These are phyloP conservation scores for Pyrgilauda ruficollis DNA, from an alignment of 2,113 vertebrate genomes.

Conservation along the genomic window DNA sequence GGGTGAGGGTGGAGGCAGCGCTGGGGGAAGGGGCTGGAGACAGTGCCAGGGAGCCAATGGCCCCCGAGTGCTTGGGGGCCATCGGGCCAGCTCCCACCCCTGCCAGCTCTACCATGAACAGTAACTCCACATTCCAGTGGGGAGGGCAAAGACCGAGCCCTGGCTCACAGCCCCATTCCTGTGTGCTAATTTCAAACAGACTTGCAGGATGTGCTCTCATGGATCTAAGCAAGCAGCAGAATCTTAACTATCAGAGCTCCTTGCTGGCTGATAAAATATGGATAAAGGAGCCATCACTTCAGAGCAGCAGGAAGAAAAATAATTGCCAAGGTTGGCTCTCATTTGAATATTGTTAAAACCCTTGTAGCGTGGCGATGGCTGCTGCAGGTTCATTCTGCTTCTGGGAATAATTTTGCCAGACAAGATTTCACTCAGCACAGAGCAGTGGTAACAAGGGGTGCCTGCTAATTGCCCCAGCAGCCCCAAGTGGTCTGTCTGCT, in stretches of 20 bases:
- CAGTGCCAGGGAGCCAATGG: neutral
- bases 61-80: neutral
- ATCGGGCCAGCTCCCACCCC: accelerated
- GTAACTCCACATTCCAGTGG: neutral
- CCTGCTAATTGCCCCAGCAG: neutral
- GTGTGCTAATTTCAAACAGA: slow-evolving; percentile 25
- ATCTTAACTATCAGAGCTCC: slow-evolving; percentile 58
- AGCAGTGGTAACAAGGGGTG: neutral
- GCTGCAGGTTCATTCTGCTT: neutral
- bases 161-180: neutral
- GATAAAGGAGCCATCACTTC: slow-evolving; percentile 64
- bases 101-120: neutral
- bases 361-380: neutral
- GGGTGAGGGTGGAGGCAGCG: accelerated
- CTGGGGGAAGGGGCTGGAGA: neutral
- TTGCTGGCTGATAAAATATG: slow-evolving; percentile 66
- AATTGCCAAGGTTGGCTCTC: slow-evolving; percentile 63
- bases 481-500: neutral
- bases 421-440: neutral
- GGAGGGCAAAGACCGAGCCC: neutral
- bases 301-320: slow-evolving; percentile 67
- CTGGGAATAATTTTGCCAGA: neutral
- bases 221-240: slow-evolving; percentile 50
- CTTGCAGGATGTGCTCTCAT: slow-evolving; percentile 43
- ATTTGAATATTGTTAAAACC: slow-evolving; percentile 56